These are phyloP conservation scores for Lanistes nyassanus DNA, from an alignment of 1,140 invertebrate species.

Conservation along the genomic window DNA sequence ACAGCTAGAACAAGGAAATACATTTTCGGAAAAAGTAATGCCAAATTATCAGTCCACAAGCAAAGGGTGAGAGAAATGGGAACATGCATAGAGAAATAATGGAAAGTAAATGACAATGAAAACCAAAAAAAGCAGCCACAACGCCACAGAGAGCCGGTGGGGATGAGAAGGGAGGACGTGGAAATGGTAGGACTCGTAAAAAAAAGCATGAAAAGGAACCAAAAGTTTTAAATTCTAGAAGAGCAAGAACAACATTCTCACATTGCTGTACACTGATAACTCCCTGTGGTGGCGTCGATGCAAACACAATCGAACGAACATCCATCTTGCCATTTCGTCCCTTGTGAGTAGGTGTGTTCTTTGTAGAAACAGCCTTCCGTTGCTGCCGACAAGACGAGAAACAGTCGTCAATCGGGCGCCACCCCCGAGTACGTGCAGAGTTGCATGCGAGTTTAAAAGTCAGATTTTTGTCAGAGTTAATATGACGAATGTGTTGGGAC, in stretches of 20 bases:
- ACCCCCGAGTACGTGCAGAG: conserved; percentile 21
- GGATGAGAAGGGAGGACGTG: no score
- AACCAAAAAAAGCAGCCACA: no score
- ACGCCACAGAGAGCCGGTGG: no score
- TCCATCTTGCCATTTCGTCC: conserved; percentile 42
- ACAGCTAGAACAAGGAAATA: no score
- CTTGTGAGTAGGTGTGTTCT: conserved; percentile 31
- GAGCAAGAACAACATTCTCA: conserved; percentile 15
- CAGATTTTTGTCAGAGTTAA: background rate
- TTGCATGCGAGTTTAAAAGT: background rate
- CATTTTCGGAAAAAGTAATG: no score
- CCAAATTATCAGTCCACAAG: no score
- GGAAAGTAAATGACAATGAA: no score
- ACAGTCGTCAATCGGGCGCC: background rate
- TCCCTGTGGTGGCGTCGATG: conserved; percentile 34
- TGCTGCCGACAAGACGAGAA: background rate
- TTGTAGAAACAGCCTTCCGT: conserved; percentile 41
- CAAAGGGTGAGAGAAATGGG: no score
- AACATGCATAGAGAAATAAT: no score
- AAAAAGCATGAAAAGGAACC: background rate
- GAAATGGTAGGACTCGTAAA: background rate
- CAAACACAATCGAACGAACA: conserved; percentile 46
- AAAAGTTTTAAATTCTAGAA: background rate
- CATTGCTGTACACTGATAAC: conserved; percentile 38
- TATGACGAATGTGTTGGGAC: background rate